Evolutionary conservation across 2,113 vertebrate genomes (phyloP).

Genomic region (Stegostoma tigrinum): DNA sequence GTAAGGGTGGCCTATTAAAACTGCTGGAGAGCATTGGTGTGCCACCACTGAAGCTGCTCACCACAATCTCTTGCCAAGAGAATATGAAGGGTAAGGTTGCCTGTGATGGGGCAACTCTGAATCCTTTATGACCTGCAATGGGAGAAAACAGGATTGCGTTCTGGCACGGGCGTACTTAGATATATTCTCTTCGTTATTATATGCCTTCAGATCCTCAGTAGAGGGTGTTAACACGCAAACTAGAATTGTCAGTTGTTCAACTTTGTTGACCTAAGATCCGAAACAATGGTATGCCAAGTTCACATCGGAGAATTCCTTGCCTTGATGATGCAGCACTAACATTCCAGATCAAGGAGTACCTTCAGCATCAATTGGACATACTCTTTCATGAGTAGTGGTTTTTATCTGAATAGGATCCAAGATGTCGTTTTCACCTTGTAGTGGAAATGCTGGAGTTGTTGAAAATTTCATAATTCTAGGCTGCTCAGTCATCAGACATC

Average conservation of each 20-base stretch:
- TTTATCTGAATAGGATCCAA: background rate
- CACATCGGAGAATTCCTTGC: background rate
- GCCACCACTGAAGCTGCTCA: background rate
- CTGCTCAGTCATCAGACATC: too few species aligned
- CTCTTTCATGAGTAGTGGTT: background rate
- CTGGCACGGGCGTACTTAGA: background rate
- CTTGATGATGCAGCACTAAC: background rate
- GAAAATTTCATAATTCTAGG: background rate
- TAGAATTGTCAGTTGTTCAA: background rate
- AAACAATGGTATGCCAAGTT: background rate
- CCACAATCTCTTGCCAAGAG: background rate
- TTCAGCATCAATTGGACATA: background rate
- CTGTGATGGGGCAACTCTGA: background rate
- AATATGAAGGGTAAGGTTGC: background rate
- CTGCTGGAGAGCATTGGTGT: background rate
- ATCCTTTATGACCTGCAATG: background rate
- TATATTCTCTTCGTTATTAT: background rate
- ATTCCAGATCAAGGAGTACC: background rate
- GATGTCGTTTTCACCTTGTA: background rate
- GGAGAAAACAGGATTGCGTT: background rate
- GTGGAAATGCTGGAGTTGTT: background rate
- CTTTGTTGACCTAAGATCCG: background rate
- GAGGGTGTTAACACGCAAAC: background rate
- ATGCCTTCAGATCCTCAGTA: background rate
- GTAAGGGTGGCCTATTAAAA: background rate